phyloP scores from a whole-genome alignment of 2,113 vertebrate species.

The Orycteropus afer region DNA sequence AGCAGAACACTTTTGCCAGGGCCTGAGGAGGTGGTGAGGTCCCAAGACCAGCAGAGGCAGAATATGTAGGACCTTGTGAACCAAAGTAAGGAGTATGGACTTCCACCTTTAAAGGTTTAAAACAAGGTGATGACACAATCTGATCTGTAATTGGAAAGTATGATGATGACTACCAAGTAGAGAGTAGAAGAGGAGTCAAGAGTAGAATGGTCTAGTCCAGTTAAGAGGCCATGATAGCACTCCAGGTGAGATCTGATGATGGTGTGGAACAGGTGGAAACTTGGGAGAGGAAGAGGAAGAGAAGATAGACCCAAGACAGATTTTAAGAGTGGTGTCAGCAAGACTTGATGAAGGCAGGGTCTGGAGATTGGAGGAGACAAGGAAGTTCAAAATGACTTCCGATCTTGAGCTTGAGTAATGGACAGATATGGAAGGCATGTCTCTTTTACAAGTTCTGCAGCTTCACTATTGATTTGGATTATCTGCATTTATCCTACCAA shows the following conservation, averaged over 20 bases:
- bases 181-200: not conserved
- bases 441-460: not conserved
- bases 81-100: rapidly evolving
- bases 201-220: not conserved
- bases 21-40: rapidly evolving
- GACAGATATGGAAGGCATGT: not conserved
- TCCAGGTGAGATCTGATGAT: not conserved
- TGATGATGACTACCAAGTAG: not conserved
- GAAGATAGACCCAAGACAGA: rapidly evolving
- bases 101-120: not conserved
- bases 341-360: not conserved
- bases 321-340: not conserved
- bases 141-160: not conserved
- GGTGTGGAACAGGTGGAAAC: no score
- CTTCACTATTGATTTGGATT: not conserved
- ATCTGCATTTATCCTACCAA: not conserved
- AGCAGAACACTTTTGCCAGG: not conserved
- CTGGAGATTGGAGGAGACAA: not conserved
- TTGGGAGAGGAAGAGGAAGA: no score
- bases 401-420: not conserved
- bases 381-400: rapidly evolving
- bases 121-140: not conserved
- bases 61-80: not conserved
- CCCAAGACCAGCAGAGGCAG: not conserved
- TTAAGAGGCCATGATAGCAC: rapidly evolving